Evolutionary conservation across 2,888 invertebrate species (phyloP).

Genomic region (Drosophila ezoana): DNA sequence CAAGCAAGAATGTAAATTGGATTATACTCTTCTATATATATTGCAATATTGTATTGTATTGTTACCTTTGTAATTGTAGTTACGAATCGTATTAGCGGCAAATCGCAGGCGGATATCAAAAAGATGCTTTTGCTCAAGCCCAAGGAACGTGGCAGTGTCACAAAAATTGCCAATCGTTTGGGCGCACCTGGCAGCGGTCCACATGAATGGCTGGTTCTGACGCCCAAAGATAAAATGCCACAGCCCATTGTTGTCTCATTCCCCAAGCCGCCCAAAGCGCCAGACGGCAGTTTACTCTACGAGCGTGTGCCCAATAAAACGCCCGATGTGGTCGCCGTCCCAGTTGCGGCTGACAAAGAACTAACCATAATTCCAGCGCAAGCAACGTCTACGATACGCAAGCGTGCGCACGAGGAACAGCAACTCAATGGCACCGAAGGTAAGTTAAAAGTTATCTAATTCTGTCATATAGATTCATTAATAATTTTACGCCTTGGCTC

Average conservation of each 20-base stretch:
- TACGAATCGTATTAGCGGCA: conserved; percentile 86
- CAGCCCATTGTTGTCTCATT: conserved; percentile 93
- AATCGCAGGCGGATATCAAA: conserved; percentile 86
- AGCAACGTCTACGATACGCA: conserved; percentile 88
- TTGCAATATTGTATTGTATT: neutral
- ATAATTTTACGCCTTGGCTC: neutral
- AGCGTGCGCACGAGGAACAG: conserved; percentile 93
- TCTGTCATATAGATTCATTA: neutral
- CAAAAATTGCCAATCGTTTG: conserved; percentile 89
- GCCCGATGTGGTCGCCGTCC: conserved; percentile 67
- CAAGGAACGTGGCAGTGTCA: conserved; percentile 88
- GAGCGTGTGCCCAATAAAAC: conserved; percentile 93
- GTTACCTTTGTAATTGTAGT: conserved; percentile 82
- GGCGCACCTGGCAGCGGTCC: conserved; percentile 88
- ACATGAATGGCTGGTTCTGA: conserved; percentile 86
- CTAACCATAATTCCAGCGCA: conserved; percentile 87
- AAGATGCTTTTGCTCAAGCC: conserved; percentile 86
- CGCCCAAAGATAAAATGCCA: conserved; percentile 88
- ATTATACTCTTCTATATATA: neutral
- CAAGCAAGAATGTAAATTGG: conserved; percentile 92
- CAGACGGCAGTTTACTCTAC: conserved; percentile 94
- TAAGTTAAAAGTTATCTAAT: conserved; percentile 23
- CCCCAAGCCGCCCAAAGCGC: conserved; percentile 95
- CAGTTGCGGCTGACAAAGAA: conserved; percentile 88
- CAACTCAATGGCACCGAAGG: conserved; percentile 86